A percentile compares a stretch with the other conserved stretches of the same genome.
phyloP scores from a whole-genome alignment of 35 echinoderm and acorn worm genomes.

The Amphiura filiformis region DNA sequence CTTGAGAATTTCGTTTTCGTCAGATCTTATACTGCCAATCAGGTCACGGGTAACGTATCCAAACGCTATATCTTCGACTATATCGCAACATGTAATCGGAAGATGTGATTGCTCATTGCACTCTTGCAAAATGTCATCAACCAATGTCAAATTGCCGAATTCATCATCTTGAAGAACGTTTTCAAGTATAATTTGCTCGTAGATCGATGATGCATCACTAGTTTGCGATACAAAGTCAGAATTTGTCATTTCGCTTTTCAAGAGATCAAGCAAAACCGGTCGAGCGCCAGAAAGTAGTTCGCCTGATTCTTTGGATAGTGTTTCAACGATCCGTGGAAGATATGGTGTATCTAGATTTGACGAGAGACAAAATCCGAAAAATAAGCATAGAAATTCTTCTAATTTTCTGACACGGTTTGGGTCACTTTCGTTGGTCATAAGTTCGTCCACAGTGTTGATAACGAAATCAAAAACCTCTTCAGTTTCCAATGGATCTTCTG shows the following conservation, averaged over 20 bases:
- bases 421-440: neutral
- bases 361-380: slow-evolving; percentile 26
- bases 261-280: slow-evolving; percentile 15
- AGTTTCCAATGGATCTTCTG: neutral
- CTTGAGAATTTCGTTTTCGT: neutral
- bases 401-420: neutral
- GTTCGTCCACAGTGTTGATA: neutral
- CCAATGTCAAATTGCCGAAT: neutral
- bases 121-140: neutral
- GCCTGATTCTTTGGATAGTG: neutral
- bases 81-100: slow-evolving; percentile 25
- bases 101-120: neutral
- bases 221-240: neutral
- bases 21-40: neutral
- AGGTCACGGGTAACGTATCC: slow-evolving; percentile 2
- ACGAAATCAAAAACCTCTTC: slow-evolving; percentile 22
- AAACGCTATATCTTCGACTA: slow-evolving; percentile 19
- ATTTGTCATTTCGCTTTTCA: slow-evolving; percentile 18
- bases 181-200: neutral
- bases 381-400: slow-evolving; percentile 10
- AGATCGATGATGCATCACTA: neutral
- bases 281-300: slow-evolving; percentile 15
- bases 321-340: neutral
- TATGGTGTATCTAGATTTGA: slow-evolving; percentile 27
- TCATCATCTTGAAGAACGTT: neutral